A percentile compares a stretch with the other conserved stretches of the same genome.
These are phyloP conservation scores for Nothocercus julius DNA, from an alignment of 2,113 vertebrate genomes.

Conservation along the genomic window DNA sequence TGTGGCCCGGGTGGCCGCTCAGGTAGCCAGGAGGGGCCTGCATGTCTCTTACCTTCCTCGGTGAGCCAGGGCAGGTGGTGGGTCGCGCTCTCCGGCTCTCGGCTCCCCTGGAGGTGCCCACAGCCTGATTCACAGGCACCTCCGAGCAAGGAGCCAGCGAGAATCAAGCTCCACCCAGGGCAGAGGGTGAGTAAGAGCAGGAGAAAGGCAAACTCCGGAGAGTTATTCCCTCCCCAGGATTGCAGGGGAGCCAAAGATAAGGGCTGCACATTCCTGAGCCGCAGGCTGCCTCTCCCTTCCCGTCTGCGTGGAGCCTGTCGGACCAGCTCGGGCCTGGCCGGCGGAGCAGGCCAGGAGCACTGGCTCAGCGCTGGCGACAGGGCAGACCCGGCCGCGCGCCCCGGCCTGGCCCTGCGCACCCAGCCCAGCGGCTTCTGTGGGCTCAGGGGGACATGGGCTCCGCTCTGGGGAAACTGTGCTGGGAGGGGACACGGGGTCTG, in stretches of 20 bases:
- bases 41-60: slow-evolving; percentile 42
- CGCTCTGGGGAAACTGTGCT: background rate
- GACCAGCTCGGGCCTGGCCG: slow-evolving; percentile 41
- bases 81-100: slow-evolving; percentile 6
- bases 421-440: slow-evolving; percentile 1
- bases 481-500: background rate
- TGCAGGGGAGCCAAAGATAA: slow-evolving; percentile 60
- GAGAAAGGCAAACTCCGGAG: slow-evolving; percentile 59
- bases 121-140: slow-evolving; percentile 60
- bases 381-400: rapidly evolving
- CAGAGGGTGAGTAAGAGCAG: slow-evolving; percentile 65
- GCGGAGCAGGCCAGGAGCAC: background rate
- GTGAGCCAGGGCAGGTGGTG: slow-evolving; percentile 46
- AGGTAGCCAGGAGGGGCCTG: background rate
- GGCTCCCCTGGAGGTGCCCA: slow-evolving; percentile 22
- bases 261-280: slow-evolving; percentile 66
- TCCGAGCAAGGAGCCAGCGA: slow-evolving; percentile 13
- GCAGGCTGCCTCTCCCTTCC: slow-evolving; percentile 63
- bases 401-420: background rate
- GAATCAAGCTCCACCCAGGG: slow-evolving; percentile 66
- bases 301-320: slow-evolving; percentile 48
- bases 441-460: no score
- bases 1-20: rapidly evolving
- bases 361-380: rapidly evolving
- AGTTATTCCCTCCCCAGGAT: slow-evolving; percentile 55